Percentiles rank a stretch among this genome's conserved stretches.
phyloP scores from a whole-genome alignment of 2,113 vertebrate genomes.

The Nymphicus hollandicus region DNA sequence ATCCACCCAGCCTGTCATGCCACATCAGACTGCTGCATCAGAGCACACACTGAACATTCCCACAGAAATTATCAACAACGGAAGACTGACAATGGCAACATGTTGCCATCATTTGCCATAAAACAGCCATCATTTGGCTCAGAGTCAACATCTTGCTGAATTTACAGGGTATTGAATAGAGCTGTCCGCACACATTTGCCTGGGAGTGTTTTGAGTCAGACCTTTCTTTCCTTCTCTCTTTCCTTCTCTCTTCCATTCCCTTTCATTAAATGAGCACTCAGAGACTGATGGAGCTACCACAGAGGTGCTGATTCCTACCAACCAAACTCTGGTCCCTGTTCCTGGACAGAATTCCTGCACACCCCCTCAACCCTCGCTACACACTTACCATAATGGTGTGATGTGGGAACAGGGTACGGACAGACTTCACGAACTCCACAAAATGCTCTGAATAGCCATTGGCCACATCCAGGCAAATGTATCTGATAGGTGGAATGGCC shows the following conservation, averaged over 20 bases:
- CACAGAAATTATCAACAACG: background rate
- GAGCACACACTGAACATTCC: background rate
- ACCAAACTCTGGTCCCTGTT: background rate
- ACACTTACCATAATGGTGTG: conserved; percentile 96
- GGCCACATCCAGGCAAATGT: conserved; percentile 96
- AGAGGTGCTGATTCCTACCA: background rate
- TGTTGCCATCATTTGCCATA: background rate
- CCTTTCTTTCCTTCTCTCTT: background rate
- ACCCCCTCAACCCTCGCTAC: background rate
- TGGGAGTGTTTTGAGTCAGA: background rate
- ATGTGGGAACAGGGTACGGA: conserved; percentile 86
- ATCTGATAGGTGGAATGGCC: conserved; percentile 86
- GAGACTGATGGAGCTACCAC: background rate
- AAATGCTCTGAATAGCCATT: conserved; percentile 98
- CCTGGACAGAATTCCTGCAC: background rate
- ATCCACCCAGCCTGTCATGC: background rate
- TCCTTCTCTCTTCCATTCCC: background rate
- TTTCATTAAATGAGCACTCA: background rate
- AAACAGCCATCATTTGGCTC: background rate
- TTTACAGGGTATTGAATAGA: background rate
- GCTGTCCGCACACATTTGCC: background rate
- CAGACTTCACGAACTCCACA: conserved; percentile 94
- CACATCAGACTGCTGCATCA: background rate
- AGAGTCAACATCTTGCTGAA: background rate
- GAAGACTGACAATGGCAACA: background rate